phyloP scores from a whole-genome alignment of 2,797 vertebrate species.

The Xyrichtys novacula region DNA sequence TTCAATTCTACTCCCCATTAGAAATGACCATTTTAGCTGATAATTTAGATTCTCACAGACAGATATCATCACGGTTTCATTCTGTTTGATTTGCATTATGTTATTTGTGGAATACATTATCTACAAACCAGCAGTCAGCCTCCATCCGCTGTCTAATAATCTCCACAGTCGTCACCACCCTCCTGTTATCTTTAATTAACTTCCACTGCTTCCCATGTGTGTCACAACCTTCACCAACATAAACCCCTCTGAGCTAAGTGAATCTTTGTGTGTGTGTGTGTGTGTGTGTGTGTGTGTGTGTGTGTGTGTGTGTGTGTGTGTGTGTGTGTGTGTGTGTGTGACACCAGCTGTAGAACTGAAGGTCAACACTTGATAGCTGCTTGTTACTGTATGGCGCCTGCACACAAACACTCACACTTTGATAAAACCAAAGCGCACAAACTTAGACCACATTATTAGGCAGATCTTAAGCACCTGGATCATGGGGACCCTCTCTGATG shows the following conservation, averaged over 20 bases:
- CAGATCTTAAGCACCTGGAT: no score
- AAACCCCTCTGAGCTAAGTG: constrained; percentile 4
- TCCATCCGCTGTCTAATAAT: constrained; percentile 8
- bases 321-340: no score
- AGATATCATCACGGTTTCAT: neutral
- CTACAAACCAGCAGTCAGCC: constrained; percentile 1
- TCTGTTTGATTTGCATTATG: neutral
- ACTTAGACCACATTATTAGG: neutral
- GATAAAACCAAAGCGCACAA: no score
- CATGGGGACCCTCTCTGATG: no score
- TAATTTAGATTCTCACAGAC: neutral
- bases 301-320: no score
- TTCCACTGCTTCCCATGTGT: constrained; percentile 7
- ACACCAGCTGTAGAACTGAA: neutral
- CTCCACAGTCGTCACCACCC: constrained; percentile 11
- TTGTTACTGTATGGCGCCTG: neutral
- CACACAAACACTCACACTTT: neutral
- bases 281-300: no score
- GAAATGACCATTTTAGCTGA: no score
- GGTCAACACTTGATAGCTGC: neutral
- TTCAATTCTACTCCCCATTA: no score
- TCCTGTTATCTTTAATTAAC: constrained; percentile 19
- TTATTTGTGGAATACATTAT: neutral
- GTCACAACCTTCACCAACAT: constrained; percentile 11
- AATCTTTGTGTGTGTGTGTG: no score